Conservation (phyloP, 30 jellyfish, hydroid and myxozoan genomes). For the Cassiopea xamachana region DNA sequence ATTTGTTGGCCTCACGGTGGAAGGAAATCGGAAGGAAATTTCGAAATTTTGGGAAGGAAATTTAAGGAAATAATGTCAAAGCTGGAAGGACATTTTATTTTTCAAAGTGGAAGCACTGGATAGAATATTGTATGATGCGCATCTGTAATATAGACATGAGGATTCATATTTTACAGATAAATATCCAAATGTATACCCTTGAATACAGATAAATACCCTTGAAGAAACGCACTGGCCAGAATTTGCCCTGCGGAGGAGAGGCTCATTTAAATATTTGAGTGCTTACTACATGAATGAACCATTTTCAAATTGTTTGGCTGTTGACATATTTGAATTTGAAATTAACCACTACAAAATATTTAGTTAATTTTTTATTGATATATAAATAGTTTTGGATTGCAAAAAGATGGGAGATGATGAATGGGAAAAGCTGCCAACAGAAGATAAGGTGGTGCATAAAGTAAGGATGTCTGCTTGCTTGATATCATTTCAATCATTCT, state of each 20-base stretch:
- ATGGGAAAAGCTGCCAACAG: conserved; percentile 89
- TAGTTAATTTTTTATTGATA: neutral
- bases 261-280: neutral
- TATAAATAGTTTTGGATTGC: neutral
- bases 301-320: neutral
- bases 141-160: too few species aligned
- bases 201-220: too few species aligned
- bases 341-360: neutral
- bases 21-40: too few species aligned
- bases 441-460: conserved; percentile 93
- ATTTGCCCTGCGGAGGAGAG: neutral
- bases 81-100: too few species aligned
- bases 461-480: conserved; percentile 25
- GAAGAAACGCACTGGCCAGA: too few species aligned
- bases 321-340: neutral
- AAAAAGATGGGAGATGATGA: conserved; percentile 87
- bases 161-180: too few species aligned
- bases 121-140: too few species aligned
- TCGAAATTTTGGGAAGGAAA: too few species aligned
- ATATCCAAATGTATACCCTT: too few species aligned
- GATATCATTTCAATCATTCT: neutral
- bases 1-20: too few species aligned
- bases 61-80: too few species aligned
- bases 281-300: conserved; percentile 4
- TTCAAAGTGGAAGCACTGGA: too few species aligned